These are phyloP conservation scores for Dryas iulia DNA, from an alignment of 1,140 invertebrate genomes.

Conservation along the genomic window DNA sequence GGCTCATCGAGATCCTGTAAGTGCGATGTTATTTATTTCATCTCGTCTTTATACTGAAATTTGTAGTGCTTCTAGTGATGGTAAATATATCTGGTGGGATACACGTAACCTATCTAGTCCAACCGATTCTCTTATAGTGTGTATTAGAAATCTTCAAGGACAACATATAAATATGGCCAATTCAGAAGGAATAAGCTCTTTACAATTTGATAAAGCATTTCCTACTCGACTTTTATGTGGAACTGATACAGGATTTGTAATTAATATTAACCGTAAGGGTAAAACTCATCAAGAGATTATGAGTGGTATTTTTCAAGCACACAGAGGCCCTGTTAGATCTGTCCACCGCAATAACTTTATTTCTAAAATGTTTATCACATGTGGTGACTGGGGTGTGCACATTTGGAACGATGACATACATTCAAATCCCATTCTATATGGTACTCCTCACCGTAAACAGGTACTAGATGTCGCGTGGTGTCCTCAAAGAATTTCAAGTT, in stretches of 20 bases:
- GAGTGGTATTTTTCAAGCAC: conserved; percentile 79
- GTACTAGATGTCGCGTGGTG: conserved; percentile 91
- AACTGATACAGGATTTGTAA: conserved; percentile 86
- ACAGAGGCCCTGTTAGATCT: conserved; percentile 89
- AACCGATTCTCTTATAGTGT: conserved; percentile 83
- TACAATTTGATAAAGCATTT: conserved; percentile 92
- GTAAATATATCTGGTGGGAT: conserved; percentile 91
- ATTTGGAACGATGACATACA: conserved; percentile 94
- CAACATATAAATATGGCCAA: conserved; percentile 81
- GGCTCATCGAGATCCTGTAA: conserved; percentile 86
- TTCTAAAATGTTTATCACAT: conserved; percentile 93
- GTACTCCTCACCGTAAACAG: conserved; percentile 83
- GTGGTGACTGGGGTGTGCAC: conserved; percentile 92
- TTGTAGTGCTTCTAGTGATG: conserved; percentile 92
- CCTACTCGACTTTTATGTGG: conserved; percentile 87
- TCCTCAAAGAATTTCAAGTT: conserved; percentile 88
- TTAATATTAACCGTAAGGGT: conserved; percentile 88
- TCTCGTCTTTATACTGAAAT: conserved; percentile 90
- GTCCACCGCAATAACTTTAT: conserved; percentile 91
- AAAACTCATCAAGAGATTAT: conserved; percentile 88
- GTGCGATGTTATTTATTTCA: conserved; percentile 85
- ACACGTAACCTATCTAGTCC: conserved; percentile 87
- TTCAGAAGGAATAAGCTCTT: conserved; percentile 85
- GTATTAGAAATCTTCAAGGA: conserved; percentile 83
- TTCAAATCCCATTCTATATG: conserved; percentile 91